Conservation (phyloP, 2,888 invertebrate species). For the Abrostola tripartita region DNA sequence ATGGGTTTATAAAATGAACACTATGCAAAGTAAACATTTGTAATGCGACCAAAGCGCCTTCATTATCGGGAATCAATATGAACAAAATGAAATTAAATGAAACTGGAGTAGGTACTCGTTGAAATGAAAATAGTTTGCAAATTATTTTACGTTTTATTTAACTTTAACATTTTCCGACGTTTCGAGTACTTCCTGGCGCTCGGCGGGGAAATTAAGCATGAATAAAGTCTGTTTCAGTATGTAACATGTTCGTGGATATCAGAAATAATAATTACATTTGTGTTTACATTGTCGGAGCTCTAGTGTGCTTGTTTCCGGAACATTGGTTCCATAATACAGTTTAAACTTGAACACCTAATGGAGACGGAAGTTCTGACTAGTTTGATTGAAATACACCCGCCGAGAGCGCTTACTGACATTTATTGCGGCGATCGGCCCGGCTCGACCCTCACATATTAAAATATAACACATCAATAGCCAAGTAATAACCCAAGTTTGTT, state of each 20-base stretch:
- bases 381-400: conserved; percentile 53
- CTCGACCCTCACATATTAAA: conserved; percentile 24
- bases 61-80: conserved; percentile 7
- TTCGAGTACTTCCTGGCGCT: not conserved
- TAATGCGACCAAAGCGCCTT: not conserved
- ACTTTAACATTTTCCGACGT: conserved; percentile 15
- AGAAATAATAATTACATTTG: not conserved
- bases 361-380: conserved; percentile 47
- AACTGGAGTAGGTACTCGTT: conserved; percentile 7
- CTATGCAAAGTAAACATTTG: not conserved
- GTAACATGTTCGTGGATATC: not conserved
- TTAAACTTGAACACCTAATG: conserved; percentile 49
- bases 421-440: conserved; percentile 35
- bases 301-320: conserved; percentile 36
- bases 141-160: conserved; percentile 22
- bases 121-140: conserved; percentile 32
- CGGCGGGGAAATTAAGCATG: not conserved
- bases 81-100: conserved; percentile 20
- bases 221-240: not conserved
- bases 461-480: conserved; percentile 27
- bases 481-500: conserved; percentile 32
- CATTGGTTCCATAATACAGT: conserved; percentile 48
- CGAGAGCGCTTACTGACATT: conserved; percentile 25
- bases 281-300: not conserved
- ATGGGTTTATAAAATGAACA: no score